Conservation (phyloP, 2,113 vertebrate genomes). For the Actenoides hombroni region DNA sequence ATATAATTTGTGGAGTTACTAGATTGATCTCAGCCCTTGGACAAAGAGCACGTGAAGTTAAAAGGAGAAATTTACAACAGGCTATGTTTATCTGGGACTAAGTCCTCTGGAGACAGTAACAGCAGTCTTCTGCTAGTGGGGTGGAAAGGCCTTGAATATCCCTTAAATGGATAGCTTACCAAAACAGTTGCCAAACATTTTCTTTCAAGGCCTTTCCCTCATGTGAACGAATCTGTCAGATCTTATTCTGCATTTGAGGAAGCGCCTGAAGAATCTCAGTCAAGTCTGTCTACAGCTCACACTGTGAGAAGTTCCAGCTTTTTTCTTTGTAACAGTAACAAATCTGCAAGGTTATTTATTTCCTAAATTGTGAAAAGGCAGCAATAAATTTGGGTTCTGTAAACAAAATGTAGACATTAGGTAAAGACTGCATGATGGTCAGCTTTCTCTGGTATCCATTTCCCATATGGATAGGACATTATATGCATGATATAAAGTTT, state of each 20-base stretch:
- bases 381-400: not conserved
- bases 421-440: not conserved
- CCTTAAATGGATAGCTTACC: conserved; percentile 30
- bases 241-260: conserved; percentile 58
- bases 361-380: conserved; percentile 34
- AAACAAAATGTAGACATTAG: not conserved
- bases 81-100: not conserved
- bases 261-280: conserved; percentile 50
- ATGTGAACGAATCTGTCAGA: conserved; percentile 57
- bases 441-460: not conserved
- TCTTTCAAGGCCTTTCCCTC: conserved; percentile 42
- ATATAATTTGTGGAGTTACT: not conserved
- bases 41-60: not conserved
- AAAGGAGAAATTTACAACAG: not conserved
- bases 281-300: conserved; percentile 27
- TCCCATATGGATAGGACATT: not conserved
- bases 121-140: not conserved
- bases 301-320: conserved; percentile 18
- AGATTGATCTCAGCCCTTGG: not conserved
- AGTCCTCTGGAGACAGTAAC: not conserved
- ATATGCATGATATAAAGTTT: not conserved
- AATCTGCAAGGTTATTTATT: conserved; percentile 24
- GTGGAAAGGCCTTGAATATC: conserved; percentile 19
- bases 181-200: conserved; percentile 39
- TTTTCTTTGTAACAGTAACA: conserved; percentile 35